Conservation (phyloP, 1,140 invertebrate genomes). For the Probaryconus sp. region DNA sequence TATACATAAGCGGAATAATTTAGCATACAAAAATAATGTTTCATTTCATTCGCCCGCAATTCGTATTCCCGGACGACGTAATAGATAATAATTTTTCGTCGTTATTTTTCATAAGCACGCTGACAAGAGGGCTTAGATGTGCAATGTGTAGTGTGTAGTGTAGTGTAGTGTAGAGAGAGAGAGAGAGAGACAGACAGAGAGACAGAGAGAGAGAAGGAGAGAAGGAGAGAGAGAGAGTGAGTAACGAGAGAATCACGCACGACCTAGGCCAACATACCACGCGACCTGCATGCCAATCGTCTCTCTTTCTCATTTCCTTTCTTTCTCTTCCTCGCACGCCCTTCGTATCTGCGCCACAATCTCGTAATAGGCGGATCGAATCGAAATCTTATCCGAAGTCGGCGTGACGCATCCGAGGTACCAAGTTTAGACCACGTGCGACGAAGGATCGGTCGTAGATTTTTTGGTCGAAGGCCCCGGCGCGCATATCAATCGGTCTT, state of each 20-base stretch:
- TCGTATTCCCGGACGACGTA: constrained; percentile 39
- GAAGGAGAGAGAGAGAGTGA: constrained; percentile 48
- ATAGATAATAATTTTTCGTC: constrained; percentile 56
- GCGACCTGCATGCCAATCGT: constrained; percentile 77
- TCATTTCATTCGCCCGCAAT: constrained; percentile 39
- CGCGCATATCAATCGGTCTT: constrained; percentile 59
- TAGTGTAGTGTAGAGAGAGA: constrained; percentile 5
- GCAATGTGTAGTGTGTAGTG: too few species aligned
- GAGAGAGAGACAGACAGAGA: constrained; percentile 14
- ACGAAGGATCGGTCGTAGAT: constrained; percentile 35
- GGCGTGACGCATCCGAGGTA: constrained; percentile 45
- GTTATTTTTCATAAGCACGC: constrained; percentile 43
- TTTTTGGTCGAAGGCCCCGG: constrained; percentile 31
- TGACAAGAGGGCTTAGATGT: constrained; percentile 44
- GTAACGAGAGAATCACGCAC: constrained; percentile 70
- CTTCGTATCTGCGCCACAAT: constrained; percentile 60
- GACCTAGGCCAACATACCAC: constrained; percentile 78
- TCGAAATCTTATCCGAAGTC: constrained; percentile 54
- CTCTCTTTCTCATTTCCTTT: constrained; percentile 68
- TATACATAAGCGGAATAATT: constrained; percentile 53
- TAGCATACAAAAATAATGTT: constrained; percentile 45
- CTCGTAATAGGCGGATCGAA: constrained; percentile 59
- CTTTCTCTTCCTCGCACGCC: constrained; percentile 60
- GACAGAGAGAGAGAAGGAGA: constrained; percentile 32
- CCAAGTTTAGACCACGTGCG: constrained; percentile 54